Base-by-base conservation (phyloP, 2,113 vertebrate genomes). In the Rhinolophus sinicus region DNA sequence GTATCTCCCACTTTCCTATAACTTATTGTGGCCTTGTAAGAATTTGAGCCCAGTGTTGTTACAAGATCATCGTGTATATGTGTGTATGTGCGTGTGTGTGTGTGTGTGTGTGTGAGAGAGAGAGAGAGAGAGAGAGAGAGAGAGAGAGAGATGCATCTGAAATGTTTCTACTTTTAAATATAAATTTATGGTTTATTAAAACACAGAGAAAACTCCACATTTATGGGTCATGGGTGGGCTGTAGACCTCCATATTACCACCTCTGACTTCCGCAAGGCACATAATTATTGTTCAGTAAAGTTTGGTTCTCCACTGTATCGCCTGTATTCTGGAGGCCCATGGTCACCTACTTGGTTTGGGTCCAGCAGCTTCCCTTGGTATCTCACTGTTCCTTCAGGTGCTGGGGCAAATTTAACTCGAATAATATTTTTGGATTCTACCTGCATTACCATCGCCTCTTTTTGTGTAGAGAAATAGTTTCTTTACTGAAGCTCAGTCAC, bases 401-500 rank as follows among this genome's bases (percentile, higher is more conserved):
- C 47, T 50, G 22, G 16, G 38, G n/a, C 24, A 81, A 85, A 26
- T 24, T 62, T 40, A 81, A 75, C 40, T 8, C 69, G 24, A 77
- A 78, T 65, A 65, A 0, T 52, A 28, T 90, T 94, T 40, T 24
- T 60, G 40, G 54, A 90, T 73, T 95, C 89, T 35, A 50, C 30
- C 44, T 52, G 75, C 40, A 11, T 84, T 50, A 30, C 78, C 44
- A 30, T 38, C 8, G 56, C 75, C 83, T 97, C 86, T 90, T 87
- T 94, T 64, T 95, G 78, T 92, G 75, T 82, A 33, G 35, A 95
- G 94, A 95, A 82, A 90, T n/a, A 64, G 72, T 95, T 94, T 94
- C 96, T 96, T 97, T 87, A 69, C 91, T 89, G 91, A 95, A 96
- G 82, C 78, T 87, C 95, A 70, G 69, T 26, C 47, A 95, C 93